Evolutionary conservation across 2,888 invertebrate species (phyloP).

Genomic region (Heterodera filipjevi): DNA sequence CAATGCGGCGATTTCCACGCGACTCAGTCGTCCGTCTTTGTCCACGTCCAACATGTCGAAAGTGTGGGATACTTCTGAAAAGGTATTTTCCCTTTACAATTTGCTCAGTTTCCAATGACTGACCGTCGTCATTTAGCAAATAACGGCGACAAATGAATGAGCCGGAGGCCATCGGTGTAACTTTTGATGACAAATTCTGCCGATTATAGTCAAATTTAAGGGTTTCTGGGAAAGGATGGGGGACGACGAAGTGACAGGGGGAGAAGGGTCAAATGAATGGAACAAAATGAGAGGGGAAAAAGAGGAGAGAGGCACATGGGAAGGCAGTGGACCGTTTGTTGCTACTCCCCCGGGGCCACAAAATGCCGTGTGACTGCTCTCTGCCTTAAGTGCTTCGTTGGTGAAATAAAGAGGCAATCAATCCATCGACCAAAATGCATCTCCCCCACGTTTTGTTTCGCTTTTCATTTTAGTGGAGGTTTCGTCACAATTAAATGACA

Average conservation of each 20-base stretch:
- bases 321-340: background rate
- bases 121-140: slow-evolving; percentile 55
- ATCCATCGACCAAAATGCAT: background rate
- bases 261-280: background rate
- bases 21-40: slow-evolving; percentile 59
- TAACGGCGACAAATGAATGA: slow-evolving; percentile 54
- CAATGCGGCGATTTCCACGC: slow-evolving; percentile 60
- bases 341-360: background rate
- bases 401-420: background rate
- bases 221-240: background rate
- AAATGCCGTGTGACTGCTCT: slow-evolving; percentile 7
- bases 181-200: too few relatives aligned
- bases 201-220: too few relatives aligned
- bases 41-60: slow-evolving; percentile 63
- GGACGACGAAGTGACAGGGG: background rate
- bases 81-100: background rate
- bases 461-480: background rate
- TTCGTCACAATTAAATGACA: too few relatives aligned
- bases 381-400: background rate
- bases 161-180: background rate
- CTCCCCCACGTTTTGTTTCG: background rate
- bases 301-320: background rate
- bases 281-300: background rate
- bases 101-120: background rate
- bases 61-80: slow-evolving; percentile 61